phyloP scores from a whole-genome alignment of 1,140 invertebrate genomes.

The Spodoptera frugiperda region DNA sequence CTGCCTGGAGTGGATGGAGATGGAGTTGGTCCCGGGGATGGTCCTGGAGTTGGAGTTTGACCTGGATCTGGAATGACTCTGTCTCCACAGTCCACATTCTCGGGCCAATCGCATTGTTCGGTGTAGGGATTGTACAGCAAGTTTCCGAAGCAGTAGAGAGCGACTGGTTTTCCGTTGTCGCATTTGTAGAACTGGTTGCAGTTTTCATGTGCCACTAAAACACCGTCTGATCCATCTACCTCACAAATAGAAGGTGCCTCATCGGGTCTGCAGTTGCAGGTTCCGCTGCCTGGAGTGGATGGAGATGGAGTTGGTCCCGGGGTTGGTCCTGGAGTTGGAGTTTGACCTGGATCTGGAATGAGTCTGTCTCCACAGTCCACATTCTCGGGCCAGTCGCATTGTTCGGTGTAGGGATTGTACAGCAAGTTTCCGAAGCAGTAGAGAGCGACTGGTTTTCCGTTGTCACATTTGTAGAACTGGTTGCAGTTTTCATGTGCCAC shows the following conservation, averaged over 20 bases:
- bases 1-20: background rate
- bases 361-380: conserved; percentile 72
- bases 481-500: conserved; percentile 50
- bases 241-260: conserved; percentile 55
- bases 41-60: background rate
- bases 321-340: background rate
- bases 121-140: conserved; percentile 86
- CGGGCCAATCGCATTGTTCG: conserved; percentile 87
- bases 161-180: conserved; percentile 51
- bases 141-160: conserved; percentile 71
- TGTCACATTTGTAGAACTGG: conserved; percentile 46
- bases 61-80: conserved; percentile 51
- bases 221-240: conserved; percentile 51
- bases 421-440: conserved; percentile 34
- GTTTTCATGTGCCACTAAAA: conserved; percentile 60
- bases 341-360: background rate
- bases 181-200: conserved; percentile 67
- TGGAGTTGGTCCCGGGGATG: conserved; percentile 48
- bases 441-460: conserved; percentile 37
- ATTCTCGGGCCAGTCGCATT: conserved; percentile 81
- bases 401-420: conserved; percentile 46
- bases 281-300: background rate
- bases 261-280: conserved; percentile 47
- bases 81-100: conserved; percentile 81
- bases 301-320: no score